Conservation (phyloP, 2,888 invertebrate genomes). For the Heterodera filipjevi region DNA sequence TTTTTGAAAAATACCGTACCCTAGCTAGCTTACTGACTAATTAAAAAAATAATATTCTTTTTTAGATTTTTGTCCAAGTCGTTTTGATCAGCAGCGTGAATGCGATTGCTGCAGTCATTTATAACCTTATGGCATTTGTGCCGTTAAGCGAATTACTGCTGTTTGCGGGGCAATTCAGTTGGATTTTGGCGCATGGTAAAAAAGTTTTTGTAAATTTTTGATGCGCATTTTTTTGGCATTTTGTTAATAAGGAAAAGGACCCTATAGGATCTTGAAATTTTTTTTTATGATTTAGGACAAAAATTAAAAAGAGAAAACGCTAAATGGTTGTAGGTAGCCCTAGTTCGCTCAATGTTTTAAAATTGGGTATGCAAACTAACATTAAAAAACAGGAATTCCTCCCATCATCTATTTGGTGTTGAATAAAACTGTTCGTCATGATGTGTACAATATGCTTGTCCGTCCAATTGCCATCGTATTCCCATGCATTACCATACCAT, state of each 20-base stretch:
- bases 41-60: background rate
- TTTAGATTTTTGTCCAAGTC: slow-evolving; percentile 1
- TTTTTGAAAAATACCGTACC: no score
- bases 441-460: slow-evolving; percentile 4
- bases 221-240: no score
- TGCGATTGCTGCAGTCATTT: background rate
- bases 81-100: background rate
- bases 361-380: no score
- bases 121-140: background rate
- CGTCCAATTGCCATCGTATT: background rate
- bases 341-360: no score
- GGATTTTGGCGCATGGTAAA: background rate
- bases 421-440: slow-evolving; percentile 19
- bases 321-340: no score
- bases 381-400: no score
- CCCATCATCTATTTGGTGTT: slow-evolving; percentile 16
- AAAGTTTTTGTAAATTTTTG: no score
- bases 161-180: background rate
- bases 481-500: background rate
- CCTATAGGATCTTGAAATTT: no score
- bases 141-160: background rate
- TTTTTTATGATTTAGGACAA: no score
- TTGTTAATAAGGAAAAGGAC: no score
- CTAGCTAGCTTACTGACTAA: no score
- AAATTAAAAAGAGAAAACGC: no score